These are phyloP conservation scores for Aleiodes sp. DNA, from an alignment of 1,140 invertebrate species.

Conservation along the genomic window DNA sequence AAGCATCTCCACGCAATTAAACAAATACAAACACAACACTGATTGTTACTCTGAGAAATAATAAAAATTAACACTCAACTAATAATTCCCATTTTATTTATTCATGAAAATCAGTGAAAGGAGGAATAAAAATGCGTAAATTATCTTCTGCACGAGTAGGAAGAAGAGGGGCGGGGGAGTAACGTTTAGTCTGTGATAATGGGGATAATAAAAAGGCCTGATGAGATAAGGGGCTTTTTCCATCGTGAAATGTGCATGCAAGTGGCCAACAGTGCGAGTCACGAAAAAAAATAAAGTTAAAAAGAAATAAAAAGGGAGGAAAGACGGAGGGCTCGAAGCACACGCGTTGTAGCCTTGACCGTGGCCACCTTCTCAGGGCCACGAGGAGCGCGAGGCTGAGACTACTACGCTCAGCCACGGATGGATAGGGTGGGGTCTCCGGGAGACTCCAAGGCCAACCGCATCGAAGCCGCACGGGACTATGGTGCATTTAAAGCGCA, in stretches of 20 bases:
- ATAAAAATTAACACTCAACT: too few relatives aligned
- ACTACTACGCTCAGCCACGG: constrained; percentile 37
- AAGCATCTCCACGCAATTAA: too few relatives aligned
- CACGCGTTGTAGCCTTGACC: constrained; percentile 53
- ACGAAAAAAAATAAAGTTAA: neutral
- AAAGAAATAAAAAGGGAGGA: too few relatives aligned
- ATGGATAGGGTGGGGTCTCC: constrained; percentile 14
- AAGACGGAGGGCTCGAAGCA: constrained; percentile 25
- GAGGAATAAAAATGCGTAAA: neutral
- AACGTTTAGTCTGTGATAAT: neutral
- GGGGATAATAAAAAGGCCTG: neutral
- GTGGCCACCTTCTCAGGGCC: constrained; percentile 52
- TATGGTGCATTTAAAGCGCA: constrained; percentile 43
- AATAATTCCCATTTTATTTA: too few relatives aligned
- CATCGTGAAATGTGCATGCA: neutral
- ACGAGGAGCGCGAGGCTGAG: constrained; percentile 7
- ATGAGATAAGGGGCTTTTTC: constrained; percentile 1
- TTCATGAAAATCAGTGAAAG: neutral
- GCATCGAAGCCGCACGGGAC: constrained; percentile 48
- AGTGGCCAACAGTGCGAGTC: constrained; percentile 26
- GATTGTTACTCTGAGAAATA: too few relatives aligned
- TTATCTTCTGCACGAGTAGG: constrained; percentile 20
- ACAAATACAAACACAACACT: too few relatives aligned
- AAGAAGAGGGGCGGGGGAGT: neutral
- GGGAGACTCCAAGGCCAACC: constrained; percentile 50